Conservation (phyloP, 37 sponge, comb jelly and placozoan genomes). For the Chondrilla cf. caribensis region DNA sequence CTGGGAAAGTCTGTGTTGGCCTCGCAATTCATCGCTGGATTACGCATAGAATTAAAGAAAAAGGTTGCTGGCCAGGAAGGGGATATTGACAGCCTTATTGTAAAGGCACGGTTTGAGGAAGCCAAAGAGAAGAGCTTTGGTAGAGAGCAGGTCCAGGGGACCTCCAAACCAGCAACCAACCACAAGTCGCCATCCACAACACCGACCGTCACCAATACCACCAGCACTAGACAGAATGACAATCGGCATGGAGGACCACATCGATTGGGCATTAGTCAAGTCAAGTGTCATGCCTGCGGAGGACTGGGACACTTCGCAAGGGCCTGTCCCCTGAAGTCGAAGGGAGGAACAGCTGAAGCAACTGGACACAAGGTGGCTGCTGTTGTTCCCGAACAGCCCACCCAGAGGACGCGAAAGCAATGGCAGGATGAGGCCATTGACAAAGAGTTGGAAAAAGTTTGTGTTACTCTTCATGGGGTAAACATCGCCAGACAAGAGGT, state of each 20-base stretch:
- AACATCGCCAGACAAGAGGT: background rate
- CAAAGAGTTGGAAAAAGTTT: background rate
- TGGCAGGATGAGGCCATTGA: conserved; percentile 1
- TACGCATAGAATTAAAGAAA: background rate
- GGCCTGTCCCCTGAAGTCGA: background rate
- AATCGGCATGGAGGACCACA: background rate
- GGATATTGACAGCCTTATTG: conserved; percentile 18
- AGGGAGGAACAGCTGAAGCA: background rate
- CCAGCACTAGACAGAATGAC: background rate
- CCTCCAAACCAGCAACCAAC: background rate
- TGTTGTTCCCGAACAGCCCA: background rate
- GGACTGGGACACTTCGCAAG: background rate
- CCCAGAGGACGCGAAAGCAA: too few species aligned
- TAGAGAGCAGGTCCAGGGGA: background rate
- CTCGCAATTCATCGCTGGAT: conserved; percentile 33
- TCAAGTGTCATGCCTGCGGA: conserved; percentile 2
- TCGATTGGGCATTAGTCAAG: too few species aligned
- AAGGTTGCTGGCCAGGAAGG: conserved; percentile 33
- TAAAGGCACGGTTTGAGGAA: conserved; percentile 38
- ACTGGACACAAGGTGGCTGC: background rate
- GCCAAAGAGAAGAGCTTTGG: conserved; percentile 15
- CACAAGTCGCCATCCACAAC: background rate
- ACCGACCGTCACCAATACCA: background rate
- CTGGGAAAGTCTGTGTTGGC: conserved; percentile 36
- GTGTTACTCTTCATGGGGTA: background rate